phyloP scores from a whole-genome alignment of 2,113 vertebrate species.

The Eublepharis macularius region DNA sequence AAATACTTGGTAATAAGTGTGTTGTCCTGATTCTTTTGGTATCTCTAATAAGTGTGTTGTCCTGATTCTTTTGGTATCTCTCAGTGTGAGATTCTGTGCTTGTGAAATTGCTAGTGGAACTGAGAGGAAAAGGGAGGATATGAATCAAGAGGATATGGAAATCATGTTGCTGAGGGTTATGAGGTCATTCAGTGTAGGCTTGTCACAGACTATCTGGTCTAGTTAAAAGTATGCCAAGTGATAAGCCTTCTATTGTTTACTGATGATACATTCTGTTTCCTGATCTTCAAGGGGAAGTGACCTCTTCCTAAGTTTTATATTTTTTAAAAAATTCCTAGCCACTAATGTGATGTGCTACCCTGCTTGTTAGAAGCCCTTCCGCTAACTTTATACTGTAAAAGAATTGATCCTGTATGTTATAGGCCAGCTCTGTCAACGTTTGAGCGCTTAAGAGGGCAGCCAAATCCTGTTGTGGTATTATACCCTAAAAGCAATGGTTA shows the following conservation, averaged over 20 bases:
- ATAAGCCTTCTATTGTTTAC: not conserved
- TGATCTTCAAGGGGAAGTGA: not conserved
- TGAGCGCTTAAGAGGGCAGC: not conserved
- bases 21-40: not conserved
- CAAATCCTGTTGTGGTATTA: not conserved
- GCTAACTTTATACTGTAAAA: not conserved
- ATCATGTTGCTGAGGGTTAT: not conserved
- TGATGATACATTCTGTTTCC: not conserved
- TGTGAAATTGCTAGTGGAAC: not conserved
- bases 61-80: not conserved
- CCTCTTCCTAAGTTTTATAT: not conserved
- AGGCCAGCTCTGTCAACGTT: not conserved
- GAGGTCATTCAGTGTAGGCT: not conserved
- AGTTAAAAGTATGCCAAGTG: not conserved
- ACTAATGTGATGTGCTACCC: not conserved
- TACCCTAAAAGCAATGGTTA: not conserved
- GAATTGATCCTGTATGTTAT: too few relatives aligned
- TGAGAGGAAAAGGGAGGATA: not conserved
- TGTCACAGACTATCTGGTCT: not conserved
- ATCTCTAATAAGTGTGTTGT: not conserved
- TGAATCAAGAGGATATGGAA: slow-evolving; percentile 16
- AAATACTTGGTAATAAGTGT: not conserved
- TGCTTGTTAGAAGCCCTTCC: not conserved
- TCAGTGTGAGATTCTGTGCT: not conserved
- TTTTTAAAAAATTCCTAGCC: not conserved